Evolutionary conservation across 2,888 invertebrate genomes (phyloP), one percentile per base, ranked within the genome.

Genomic region (Exocentrus adspersus): DNA sequence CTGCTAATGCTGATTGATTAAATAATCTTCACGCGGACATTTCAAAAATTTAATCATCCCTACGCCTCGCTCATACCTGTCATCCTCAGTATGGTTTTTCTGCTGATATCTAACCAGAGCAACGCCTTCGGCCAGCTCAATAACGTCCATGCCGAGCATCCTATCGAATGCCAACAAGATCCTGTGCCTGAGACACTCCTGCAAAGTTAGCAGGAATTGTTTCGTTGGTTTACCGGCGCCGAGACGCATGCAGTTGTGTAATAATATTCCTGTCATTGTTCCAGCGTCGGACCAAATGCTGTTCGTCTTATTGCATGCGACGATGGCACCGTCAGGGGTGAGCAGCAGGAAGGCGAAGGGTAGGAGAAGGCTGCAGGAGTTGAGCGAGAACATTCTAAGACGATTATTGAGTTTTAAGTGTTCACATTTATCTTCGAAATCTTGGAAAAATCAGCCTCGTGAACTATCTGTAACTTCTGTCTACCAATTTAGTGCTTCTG

Each of bases 81-180:
- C 42, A 45, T 52, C 24, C 21, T 50, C 28, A 20, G 85, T 85
- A 9, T 85, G 82, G 16, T 85, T 76, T 65, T 85, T 84, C 20
- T 62, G 24, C 46, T 53, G 53, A 66, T 84, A 86, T 24, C 58
- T 84, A 19, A 90, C 86, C 48, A 92, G 81, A 69, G 88, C 87
- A 45, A 92, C 83, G 3, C 90, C 90, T 42, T 87, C 86, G 14
- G 86, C 84, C 9, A 92, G 77, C 0, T 88, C 86, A 61, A 92
- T 89, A 41, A 87, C 81, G 69, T 90, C 88, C 2, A 86, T 84
- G 7, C 83, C 83, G 59, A 90, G 81, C 0, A 88, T 82, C 14
- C 86, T 83, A 76, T 91, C 90, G 68, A 92, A 81, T 2, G 87
- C 86, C 48, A 84, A 82, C 71, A 90, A 72, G 48, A 86, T 83